These are phyloP conservation scores for Epistrophe grossulariae DNA, from an alignment of 2,888 invertebrate species.

Conservation along the genomic window DNA sequence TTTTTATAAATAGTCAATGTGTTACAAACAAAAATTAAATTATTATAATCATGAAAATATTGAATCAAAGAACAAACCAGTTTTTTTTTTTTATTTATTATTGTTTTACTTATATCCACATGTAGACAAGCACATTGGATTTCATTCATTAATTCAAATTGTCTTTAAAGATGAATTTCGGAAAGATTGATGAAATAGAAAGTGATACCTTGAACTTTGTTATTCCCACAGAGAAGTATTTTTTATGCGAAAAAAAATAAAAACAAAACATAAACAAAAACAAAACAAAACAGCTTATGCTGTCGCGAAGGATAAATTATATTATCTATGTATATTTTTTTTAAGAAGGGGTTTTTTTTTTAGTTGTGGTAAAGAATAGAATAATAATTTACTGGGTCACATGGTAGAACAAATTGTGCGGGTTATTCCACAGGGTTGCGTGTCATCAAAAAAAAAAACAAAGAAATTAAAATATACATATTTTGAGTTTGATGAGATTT, in stretches of 20 bases:
- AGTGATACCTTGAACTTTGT: conserved; percentile 16
- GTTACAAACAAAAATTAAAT: background rate
- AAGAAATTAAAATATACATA: conserved; percentile 11
- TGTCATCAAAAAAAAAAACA: conserved; percentile 7
- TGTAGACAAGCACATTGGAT: background rate
- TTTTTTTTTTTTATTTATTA: background rate
- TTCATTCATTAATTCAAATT: conserved; percentile 32
- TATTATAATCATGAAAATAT: conserved; percentile 4
- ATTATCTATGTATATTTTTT: background rate
- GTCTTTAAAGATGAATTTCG: background rate
- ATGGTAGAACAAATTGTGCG: background rate
- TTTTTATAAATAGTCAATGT: background rate
- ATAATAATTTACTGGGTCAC: conserved; percentile 29
- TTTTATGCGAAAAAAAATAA: background rate
- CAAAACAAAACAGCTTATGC: too few relatives aligned
- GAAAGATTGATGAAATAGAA: conserved; percentile 20
- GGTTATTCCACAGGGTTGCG: conserved; percentile 10
- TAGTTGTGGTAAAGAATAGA: background rate
- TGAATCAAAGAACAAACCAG: conserved; percentile 1
- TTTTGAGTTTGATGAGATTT: conserved; percentile 13
- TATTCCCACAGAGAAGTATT: background rate
- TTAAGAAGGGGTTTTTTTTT: background rate
- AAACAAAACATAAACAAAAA: background rate
- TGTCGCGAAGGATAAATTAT: conserved; percentile 8
- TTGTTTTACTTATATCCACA: too few relatives aligned